Evolutionary conservation across 2,113 vertebrate genomes (phyloP).

Genomic region (Fulmarus glacialis): DNA sequence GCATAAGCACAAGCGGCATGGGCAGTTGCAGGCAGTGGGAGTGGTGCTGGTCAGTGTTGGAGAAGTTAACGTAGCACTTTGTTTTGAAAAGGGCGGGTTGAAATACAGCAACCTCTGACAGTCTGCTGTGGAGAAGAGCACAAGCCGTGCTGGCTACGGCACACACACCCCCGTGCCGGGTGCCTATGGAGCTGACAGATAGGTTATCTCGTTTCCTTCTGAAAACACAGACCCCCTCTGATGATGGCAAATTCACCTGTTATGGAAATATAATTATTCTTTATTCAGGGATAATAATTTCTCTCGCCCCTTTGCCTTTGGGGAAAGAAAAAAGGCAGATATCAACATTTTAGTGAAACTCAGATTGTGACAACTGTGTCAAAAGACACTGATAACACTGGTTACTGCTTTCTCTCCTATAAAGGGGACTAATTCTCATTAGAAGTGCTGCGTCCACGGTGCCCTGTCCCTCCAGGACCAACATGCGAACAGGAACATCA

Average conservation of each 20-base stretch:
- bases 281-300: background rate
- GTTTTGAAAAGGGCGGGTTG: background rate
- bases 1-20: background rate
- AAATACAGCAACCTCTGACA: background rate
- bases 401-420: background rate
- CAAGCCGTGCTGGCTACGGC: background rate
- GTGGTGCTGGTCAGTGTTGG: background rate
- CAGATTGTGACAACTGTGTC: background rate
- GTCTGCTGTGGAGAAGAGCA: background rate
- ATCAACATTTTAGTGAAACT: background rate
- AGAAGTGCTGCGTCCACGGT: background rate
- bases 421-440: background rate
- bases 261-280: constrained; percentile 18
- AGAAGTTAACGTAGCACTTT: background rate
- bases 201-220: constrained; percentile 65
- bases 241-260: constrained; percentile 60
- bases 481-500: background rate
- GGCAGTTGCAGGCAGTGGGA: background rate
- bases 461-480: background rate
- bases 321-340: background rate
- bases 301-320: background rate
- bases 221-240: constrained; percentile 46
- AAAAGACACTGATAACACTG: background rate
- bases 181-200: background rate
- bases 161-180: background rate